phyloP scores from a whole-genome alignment of 2,113 vertebrate genomes.

The Astatoreochromis straeleni region DNA sequence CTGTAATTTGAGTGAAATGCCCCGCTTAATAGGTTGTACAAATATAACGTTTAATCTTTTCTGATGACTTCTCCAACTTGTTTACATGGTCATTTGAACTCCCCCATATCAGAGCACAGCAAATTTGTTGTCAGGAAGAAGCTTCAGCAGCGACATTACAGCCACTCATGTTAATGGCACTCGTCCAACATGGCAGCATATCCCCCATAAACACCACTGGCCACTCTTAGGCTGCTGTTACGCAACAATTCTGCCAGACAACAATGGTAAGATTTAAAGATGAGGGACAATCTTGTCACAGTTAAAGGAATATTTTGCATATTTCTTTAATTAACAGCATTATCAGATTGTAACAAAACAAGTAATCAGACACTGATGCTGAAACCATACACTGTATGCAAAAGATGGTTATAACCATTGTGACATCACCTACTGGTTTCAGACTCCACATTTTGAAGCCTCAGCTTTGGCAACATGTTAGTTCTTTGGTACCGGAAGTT shows the following conservation, averaged over 20 bases:
- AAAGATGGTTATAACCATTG: neutral
- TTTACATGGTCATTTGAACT: constrained; percentile 4
- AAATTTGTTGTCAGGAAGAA: constrained; percentile 10
- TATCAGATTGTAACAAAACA: neutral
- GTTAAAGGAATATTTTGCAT: neutral
- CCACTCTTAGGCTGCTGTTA: neutral
- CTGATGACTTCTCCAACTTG: neutral
- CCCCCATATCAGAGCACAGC: neutral
- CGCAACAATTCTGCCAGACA: neutral
- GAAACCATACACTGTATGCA: neutral
- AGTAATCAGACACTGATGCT: neutral
- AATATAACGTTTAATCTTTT: neutral
- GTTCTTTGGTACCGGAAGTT: neutral
- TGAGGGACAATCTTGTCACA: neutral
- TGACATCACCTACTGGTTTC: neutral
- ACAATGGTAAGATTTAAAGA: neutral
- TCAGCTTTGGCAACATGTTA: neutral
- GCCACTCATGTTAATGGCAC: neutral
- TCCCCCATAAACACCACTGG: neutral
- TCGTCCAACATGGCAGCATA: neutral
- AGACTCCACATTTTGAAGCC: neutral
- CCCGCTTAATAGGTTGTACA: neutral
- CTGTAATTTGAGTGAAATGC: neutral
- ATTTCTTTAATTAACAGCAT: neutral
- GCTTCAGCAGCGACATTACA: neutral